Conservation (phyloP, 2,888 invertebrate genomes). For the Brenthis daphne region DNA sequence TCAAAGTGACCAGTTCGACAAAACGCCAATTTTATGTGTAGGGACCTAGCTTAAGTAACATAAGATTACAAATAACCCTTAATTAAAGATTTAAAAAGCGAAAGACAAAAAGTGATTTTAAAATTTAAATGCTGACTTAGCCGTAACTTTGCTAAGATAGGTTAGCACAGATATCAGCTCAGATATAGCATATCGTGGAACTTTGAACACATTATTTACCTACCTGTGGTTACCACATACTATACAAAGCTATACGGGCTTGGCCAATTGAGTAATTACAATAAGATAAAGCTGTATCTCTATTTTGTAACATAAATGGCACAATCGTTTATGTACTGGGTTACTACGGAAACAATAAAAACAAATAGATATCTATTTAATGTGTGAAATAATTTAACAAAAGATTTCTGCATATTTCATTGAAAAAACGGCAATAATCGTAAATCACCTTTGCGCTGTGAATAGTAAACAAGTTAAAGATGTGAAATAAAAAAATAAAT, state of each 20-base stretch:
- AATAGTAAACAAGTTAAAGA: not conserved
- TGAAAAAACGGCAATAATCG: not conserved
- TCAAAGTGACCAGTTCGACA: too few relatives aligned
- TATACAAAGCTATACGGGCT: not conserved
- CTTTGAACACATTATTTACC: too few relatives aligned
- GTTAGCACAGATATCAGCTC: too few relatives aligned
- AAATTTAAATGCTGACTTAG: too few relatives aligned
- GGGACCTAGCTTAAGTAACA: too few relatives aligned
- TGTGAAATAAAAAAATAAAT: too few relatives aligned
- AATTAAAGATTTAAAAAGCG: too few relatives aligned
- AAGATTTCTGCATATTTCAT: not conserved
- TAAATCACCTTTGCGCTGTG: not conserved
- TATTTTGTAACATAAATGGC: slow-evolving; percentile 3
- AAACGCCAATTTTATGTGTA: too few relatives aligned
- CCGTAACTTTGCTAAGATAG: too few relatives aligned
- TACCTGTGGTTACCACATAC: not conserved
- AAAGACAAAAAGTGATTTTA: too few relatives aligned
- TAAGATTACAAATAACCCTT: too few relatives aligned
- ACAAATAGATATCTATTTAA: not conserved
- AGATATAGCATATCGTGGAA: too few relatives aligned
- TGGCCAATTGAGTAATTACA: not conserved
- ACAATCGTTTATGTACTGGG: not conserved
- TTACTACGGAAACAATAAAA: slow-evolving; percentile 1
- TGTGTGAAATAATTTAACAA: slow-evolving; percentile 13
- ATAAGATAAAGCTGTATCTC: not conserved